Base-by-base conservation (phyloP, 2,888 invertebrate genomes). In the Epinotia bilunana region DNA sequence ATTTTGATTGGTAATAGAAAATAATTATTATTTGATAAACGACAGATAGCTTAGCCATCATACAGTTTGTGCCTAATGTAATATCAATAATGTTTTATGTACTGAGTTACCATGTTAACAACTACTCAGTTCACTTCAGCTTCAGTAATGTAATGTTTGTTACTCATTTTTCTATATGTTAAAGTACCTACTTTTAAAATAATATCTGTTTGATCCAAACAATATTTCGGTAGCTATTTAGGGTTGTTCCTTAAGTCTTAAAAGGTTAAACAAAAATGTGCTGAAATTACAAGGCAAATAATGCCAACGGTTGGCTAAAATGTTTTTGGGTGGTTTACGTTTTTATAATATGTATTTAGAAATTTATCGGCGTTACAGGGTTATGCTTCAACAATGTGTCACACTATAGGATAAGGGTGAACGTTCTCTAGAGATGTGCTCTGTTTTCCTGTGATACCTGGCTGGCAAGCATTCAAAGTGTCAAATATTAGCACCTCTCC, bases 321-420 rank as follows among this genome's bases (percentile, higher is more conserved):
- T 58, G 12, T 20, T 75, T 67, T 55, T 43, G 63, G 58, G 67
- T 53, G 39, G 65, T 74, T 20, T 61, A 72, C 60, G 5, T 39
- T 43, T 65, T 28, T 65, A 49, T 73, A 64, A 43, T 46, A 28
- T 57, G 28, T 62, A 60, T 69, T 69, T 67, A 71, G 67, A 61
- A 70, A 23, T 57, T 49, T 63, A 74, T 64, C 70, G 74, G 74
- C 60, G 53, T 60, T 74, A 74, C 70, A 74, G 74, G 74, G 74
- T 71, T 71, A 71, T 55, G 60, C 64, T 71, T 60, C 58, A n/a
- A 46, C 70, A 58, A 49, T 65, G 53, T 65, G 70, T 70, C 58
- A 64, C 60, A 28, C 4, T 68, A 20, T 39, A 57, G 13, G 16
- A n/a, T 46, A n/a, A 33, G 53, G 20, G 18, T 18, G 23, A 53